Evolutionary conservation across 2,113 vertebrate species (phyloP), one percentile per base, ranked within the genome.

Genomic region (Polypterus bichir): DNA sequence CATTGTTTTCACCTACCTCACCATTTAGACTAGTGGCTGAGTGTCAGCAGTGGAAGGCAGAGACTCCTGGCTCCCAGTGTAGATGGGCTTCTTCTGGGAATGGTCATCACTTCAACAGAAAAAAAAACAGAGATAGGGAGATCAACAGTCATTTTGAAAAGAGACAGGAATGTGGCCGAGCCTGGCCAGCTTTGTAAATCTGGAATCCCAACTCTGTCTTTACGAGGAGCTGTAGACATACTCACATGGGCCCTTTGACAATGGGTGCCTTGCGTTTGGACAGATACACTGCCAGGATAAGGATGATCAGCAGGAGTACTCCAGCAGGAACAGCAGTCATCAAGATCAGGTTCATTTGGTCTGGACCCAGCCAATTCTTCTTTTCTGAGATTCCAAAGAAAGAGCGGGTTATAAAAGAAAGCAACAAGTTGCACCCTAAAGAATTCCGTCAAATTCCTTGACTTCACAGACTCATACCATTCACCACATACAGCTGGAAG

Each of bases 11-110:
- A 27, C 27, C 47, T 27, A 27, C 27, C 57, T 54, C 63, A 4
- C 47, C 63, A 53, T 47, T 84, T 75, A 87, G 69, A 87, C 86
- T 72, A 88, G 76, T 47, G 84, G 84, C 11, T 83, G 81, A 49
- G 77, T 77, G 81, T 88, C 86, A 65, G 65, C 76, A 52, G 68
- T 74, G 65, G 79, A 81, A 56, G 75, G 64, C 53, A 86, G 68
- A 54, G 83, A 84, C 67, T 85, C 81, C 10, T 61, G 63, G 46
- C 83, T 86, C 70, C 9, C 59, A 73, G 56, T 82, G 81, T 87
- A 88, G 77, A 88, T 84, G 45, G 86, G 86, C 69, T 86, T 86
- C 68, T 80, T 87, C 79, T 84, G 83, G 54, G 81, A 86, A 44
- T 49, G 78, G 75, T 88, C 86, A 72, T 88, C 81, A 63, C 84